Evolutionary conservation across 2,797 vertebrate species (phyloP).

Genomic region (Catamblyrhynchus diadema): DNA sequence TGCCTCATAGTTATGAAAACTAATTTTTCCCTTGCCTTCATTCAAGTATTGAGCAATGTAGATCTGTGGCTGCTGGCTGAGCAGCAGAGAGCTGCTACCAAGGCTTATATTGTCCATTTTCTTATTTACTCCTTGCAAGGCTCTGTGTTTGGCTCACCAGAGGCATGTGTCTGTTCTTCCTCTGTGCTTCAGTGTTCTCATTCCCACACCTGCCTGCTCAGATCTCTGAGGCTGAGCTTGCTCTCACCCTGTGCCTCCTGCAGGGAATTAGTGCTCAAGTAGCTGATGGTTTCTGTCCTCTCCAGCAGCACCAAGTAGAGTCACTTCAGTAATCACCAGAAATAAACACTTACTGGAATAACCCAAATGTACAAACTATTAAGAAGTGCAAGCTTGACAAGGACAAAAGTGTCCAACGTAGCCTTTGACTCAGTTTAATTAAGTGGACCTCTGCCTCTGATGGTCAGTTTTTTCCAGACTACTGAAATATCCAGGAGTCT

Average conservation of each 20-base stretch:
- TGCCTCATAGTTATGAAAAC: not conserved
- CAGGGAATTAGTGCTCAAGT: not conserved
- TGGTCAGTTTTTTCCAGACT: not conserved
- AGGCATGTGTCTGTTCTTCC: not conserved
- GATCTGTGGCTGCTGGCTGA: not conserved
- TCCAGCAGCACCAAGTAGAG: not conserved
- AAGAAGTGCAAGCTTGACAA: not conserved
- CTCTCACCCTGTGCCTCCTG: not conserved
- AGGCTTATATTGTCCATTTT: not conserved
- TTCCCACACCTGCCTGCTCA: not conserved
- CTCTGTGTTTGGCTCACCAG: not conserved
- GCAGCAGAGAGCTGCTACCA: not conserved
- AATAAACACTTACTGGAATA: not conserved
- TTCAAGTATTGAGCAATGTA: not conserved
- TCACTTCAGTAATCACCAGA: not conserved
- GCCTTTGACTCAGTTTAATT: not conserved
- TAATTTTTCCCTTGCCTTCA: not conserved
- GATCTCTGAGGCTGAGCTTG: not conserved
- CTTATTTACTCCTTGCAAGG: not conserved
- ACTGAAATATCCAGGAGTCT: not conserved
- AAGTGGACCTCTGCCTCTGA: not conserved
- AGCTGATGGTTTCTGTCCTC: not conserved
- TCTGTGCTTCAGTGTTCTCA: not conserved
- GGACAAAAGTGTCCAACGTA: not conserved
- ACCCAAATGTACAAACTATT: not conserved